Conservation (phyloP, 1,140 invertebrate genomes). For the Apis cerana region DNA sequence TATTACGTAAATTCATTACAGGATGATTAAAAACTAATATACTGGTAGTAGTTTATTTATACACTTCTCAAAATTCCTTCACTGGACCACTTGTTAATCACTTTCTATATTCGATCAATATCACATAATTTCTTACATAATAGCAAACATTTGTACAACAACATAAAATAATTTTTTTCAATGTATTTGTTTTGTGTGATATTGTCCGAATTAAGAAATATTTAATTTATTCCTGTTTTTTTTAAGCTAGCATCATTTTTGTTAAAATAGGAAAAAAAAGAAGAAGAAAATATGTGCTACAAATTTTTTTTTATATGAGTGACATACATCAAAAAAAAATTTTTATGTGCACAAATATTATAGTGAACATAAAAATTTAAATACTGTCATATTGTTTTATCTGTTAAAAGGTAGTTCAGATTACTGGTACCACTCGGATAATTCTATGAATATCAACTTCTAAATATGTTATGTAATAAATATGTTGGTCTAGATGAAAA, state of each 20-base stretch:
- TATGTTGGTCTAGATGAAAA: neutral
- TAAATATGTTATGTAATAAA: neutral
- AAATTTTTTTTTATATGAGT: neutral
- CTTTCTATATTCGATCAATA: conserved; percentile 18
- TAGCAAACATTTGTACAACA: no score
- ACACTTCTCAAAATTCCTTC: conserved; percentile 48
- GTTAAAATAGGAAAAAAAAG: neutral
- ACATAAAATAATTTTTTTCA: neutral
- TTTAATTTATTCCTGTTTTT: conserved; percentile 13
- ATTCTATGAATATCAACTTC: neutral
- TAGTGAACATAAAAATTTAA: neutral
- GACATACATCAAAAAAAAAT: neutral
- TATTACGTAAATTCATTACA: conserved; percentile 42
- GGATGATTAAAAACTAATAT: conserved; percentile 46
- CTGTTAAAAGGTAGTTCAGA: conserved; percentile 6
- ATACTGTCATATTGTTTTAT: conserved; percentile 3
- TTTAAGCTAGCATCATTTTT: neutral
- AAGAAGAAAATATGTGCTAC: neutral
- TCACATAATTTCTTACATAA: neutral
- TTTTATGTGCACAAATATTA: neutral
- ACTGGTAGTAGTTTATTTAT: conserved; percentile 54
- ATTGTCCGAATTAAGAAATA: neutral
- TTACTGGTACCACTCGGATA: neutral
- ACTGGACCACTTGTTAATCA: conserved; percentile 4
- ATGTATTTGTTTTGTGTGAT: neutral